Base-by-base conservation (phyloP, 2,888 invertebrate genomes). In the Palloptera scutellata region DNA sequence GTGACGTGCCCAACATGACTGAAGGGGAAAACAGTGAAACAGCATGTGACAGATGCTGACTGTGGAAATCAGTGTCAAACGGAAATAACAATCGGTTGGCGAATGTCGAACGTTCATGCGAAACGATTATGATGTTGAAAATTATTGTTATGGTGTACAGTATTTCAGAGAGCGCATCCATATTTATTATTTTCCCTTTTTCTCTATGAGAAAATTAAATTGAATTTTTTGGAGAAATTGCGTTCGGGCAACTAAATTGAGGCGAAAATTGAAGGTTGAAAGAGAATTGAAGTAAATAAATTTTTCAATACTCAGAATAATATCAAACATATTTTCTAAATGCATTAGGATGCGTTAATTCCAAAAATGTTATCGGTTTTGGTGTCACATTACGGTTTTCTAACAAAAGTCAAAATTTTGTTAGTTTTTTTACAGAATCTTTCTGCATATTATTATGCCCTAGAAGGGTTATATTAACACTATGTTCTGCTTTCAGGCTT, bases 281-380 rank as follows among this genome's bases (percentile, higher is more conserved):
- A 52, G 63, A 43, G 55, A 63, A 63, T 63, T 63, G 63, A 55
- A 45, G 54, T 63, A 63, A 63, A 63, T 45, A 54, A 63, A 55
- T 43, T 63, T 61, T 51, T 48, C 30, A n/a, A 45, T 11, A 5
- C 43, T 12, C 15, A 15, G 11, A 10, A 20, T n/a, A 20, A 19
- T 30, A 30, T 42, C 30, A 9, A 9, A 13, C 15, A 1, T 54
- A 13, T 30, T 19, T 54, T 1, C 13, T 30, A 54, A 6, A 1
- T 15, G 30, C 5, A 54, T 15, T 54, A 19, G 1, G 6, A 11
- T 53, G 53, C 11, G n/a, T 8, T 17, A 1, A 53, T 15, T 8
- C 20, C 20, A 53, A 8, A 6, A 19, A 11, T 53, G 12, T 17
- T 53, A 19, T 53, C 3, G 8, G 2, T 20, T 54, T n/a, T n/a